Conservation (phyloP, 2,797 vertebrate genomes). For the Odontamblyopus rebecca region DNA sequence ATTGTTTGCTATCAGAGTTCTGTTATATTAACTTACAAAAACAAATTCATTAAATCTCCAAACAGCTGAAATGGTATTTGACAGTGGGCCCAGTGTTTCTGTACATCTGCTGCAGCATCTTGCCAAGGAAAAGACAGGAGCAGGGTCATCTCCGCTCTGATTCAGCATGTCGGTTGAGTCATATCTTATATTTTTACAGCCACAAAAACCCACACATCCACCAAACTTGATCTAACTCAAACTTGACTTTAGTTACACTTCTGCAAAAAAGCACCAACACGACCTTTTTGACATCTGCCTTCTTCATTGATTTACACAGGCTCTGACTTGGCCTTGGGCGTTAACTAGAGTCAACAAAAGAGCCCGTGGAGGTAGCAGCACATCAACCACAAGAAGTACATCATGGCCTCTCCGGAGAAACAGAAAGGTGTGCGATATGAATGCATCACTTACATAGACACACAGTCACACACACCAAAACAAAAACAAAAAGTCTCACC, state of each 20-base stretch:
- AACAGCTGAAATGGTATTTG: conserved; percentile 7
- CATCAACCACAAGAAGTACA: conserved; percentile 63
- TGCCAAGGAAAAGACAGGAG: conserved; percentile 25
- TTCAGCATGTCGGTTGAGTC: neutral
- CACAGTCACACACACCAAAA: conserved; percentile 7
- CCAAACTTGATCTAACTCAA: conserved; percentile 2
- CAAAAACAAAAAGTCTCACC: conserved; percentile 58
- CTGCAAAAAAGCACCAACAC: neutral
- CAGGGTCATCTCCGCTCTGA: neutral
- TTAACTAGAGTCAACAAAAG: conserved; percentile 36
- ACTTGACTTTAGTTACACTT: conserved; percentile 7
- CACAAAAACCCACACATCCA: neutral
- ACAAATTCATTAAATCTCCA: neutral
- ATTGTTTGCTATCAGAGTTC: neutral
- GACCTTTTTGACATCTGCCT: neutral
- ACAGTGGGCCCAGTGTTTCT: conserved; percentile 4
- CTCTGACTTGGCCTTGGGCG: conserved; percentile 2
- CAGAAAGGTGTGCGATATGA: conserved; percentile 64
- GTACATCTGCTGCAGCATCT: conserved; percentile 8
- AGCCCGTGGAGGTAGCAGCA: conserved; percentile 66
- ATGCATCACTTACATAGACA: conserved; percentile 70
- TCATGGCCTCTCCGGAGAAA: conserved; percentile 57
- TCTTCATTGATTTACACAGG: neutral
- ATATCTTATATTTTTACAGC: conserved; percentile 3
- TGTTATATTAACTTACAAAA: neutral